Percentiles rank a stretch among this genome's conserved stretches.
These are phyloP conservation scores for Mormyrus iriodes DNA, from an alignment of 2,113 vertebrate genomes.

Conservation along the genomic window DNA sequence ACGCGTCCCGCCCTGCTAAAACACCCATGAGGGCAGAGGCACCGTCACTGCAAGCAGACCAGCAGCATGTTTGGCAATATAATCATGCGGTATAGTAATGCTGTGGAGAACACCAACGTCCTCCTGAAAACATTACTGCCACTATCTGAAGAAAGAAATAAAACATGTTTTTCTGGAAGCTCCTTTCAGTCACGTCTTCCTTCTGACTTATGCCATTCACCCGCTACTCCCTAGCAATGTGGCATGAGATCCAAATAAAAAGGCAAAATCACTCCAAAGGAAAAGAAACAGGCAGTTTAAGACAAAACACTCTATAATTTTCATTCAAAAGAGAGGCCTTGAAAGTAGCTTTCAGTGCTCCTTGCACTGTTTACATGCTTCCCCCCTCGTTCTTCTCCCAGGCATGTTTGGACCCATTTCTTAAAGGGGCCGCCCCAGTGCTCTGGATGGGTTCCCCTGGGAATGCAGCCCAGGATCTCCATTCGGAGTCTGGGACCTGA, in stretches of 20 bases:
- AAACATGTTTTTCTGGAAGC: not conserved
- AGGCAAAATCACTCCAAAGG: not conserved
- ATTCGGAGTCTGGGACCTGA: not conserved
- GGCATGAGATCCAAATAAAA: not conserved
- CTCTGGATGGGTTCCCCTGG: not conserved
- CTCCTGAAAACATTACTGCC: not conserved
- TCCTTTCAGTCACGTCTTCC: not conserved
- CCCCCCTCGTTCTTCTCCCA: not conserved
- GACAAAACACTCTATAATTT: slow-evolving; percentile 9
- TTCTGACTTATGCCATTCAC: not conserved
- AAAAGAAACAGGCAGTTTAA: not conserved
- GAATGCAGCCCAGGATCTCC: not conserved
- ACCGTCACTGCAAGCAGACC: not conserved
- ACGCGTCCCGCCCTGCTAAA: not conserved
- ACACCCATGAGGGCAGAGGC: not conserved
- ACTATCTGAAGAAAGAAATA: not conserved
- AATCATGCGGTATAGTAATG: not conserved
- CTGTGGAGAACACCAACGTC: not conserved
- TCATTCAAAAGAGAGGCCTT: not conserved
- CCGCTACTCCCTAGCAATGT: not conserved
- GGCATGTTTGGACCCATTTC: slow-evolving; percentile 9
- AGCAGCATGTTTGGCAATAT: not conserved
- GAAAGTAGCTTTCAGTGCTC: not conserved
- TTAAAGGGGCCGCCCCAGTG: not conserved
- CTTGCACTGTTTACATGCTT: slow-evolving; percentile 3